A percentile compares a stretch with the other conserved stretches of the same genome.
phyloP scores from a whole-genome alignment of 2,888 invertebrate species.

The Ariolimax columbianus region DNA sequence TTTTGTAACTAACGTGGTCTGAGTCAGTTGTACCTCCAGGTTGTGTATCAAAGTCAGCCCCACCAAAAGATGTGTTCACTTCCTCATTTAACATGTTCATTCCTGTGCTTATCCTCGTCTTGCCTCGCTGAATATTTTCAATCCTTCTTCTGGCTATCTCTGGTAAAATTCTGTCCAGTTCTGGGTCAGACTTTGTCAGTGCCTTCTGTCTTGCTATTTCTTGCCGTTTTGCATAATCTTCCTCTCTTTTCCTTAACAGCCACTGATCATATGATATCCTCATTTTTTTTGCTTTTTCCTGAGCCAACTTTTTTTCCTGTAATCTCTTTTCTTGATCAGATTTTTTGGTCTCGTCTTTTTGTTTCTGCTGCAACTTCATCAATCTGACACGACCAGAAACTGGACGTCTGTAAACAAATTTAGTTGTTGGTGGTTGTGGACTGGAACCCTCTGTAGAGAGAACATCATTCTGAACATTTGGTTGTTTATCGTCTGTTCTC shows the following conservation, averaged over 20 bases:
- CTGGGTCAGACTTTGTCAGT: conserved; percentile 69
- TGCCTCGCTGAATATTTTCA: conserved; percentile 63
- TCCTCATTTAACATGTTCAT: conserved; percentile 60
- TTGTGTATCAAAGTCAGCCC: conserved; percentile 56
- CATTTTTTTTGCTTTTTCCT: conserved; percentile 58
- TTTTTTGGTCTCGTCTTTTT: conserved; percentile 53
- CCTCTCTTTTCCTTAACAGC: conserved; percentile 65
- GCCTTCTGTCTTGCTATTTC: conserved; percentile 62
- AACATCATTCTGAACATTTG: neutral
- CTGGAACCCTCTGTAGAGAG: neutral
- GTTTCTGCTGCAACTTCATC: conserved; percentile 56
- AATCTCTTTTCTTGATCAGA: conserved; percentile 55
- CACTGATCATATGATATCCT: conserved; percentile 72
- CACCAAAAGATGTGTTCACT: conserved; percentile 66
- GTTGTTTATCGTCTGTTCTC: conserved; percentile 1
- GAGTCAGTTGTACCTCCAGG: neutral
- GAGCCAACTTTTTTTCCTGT: conserved; percentile 39
- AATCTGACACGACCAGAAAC: conserved; percentile 66
- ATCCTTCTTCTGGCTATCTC: conserved; percentile 66
- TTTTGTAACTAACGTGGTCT: conserved; percentile 42
- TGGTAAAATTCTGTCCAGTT: conserved; percentile 66
- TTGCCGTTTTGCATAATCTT: conserved; percentile 62
- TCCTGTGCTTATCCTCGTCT: conserved; percentile 65
- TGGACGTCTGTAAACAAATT: conserved; percentile 71
- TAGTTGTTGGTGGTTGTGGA: conserved; percentile 58